phyloP scores from a whole-genome alignment of 2,113 vertebrate species.

The Pseudorectes ferrugineus region DNA sequence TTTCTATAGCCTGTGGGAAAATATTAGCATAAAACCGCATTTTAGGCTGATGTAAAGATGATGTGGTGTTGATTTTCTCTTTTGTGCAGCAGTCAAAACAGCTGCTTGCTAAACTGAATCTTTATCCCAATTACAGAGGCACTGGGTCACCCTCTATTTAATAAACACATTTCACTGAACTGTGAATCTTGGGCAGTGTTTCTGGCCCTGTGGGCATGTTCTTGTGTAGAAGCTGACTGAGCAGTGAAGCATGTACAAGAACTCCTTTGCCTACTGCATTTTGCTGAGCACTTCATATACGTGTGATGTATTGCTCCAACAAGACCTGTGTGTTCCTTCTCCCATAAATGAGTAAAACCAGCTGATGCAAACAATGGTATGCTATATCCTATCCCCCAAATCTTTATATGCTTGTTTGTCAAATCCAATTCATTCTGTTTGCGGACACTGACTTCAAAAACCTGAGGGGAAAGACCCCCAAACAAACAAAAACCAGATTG shows the following conservation, averaged over 20 bases:
- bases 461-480: neutral
- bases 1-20: neutral
- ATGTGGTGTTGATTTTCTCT: neutral
- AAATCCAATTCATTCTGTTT: neutral
- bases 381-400: neutral
- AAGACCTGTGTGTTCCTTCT: neutral
- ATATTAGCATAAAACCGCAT: neutral
- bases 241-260: neutral
- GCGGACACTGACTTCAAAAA: neutral
- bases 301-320: neutral
- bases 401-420: neutral
- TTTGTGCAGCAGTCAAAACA: neutral
- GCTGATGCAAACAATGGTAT: neutral
- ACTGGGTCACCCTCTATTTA: neutral
- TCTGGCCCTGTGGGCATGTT: neutral
- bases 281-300: neutral
- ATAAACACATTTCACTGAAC: neutral
- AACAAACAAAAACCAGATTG: fast-evolving
- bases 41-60: neutral
- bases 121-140: neutral
- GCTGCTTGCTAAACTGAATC: neutral
- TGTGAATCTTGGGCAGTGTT: neutral
- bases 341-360: neutral
- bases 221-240: neutral
- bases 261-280: neutral